These are phyloP conservation scores for Limnothrissa miodon DNA, from an alignment of 2,113 vertebrate genomes.

Conservation along the genomic window DNA sequence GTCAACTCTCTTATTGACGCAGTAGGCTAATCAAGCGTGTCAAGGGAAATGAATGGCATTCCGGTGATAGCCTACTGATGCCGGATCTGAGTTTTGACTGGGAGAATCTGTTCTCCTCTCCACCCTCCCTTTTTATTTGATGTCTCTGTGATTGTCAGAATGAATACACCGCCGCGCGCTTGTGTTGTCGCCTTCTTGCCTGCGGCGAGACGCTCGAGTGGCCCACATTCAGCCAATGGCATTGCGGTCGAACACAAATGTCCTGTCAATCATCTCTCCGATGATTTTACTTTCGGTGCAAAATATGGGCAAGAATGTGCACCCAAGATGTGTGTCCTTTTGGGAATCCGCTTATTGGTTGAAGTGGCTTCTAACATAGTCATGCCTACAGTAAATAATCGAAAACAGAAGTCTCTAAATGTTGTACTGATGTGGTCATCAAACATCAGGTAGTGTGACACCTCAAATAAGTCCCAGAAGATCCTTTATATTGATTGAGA, in stretches of 20 bases:
- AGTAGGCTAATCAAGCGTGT: neutral
- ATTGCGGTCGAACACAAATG: neutral
- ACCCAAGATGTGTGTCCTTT: neutral
- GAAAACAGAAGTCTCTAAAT: neutral
- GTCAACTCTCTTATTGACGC: neutral
- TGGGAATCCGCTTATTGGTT: neutral
- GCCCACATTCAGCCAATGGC: conserved; percentile 13
- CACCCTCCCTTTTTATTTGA: neutral
- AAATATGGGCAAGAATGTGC: neutral
- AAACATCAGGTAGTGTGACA: neutral
- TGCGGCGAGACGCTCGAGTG: neutral
- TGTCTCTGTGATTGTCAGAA: conserved; percentile 15
- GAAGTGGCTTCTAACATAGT: neutral
- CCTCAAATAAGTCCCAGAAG: neutral
- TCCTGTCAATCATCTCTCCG: neutral
- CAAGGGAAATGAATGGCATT: neutral
- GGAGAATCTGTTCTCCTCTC: neutral
- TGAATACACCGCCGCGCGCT: neutral
- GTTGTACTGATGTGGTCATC: neutral
- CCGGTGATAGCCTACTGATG: neutral
- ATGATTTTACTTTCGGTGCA: neutral
- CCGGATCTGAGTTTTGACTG: neutral
- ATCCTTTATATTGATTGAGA: neutral
- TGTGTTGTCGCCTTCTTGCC: neutral
- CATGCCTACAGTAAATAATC: neutral